Evolutionary conservation across 2,113 vertebrate genomes (phyloP), one percentile per base, ranked within the genome.

Genomic region (Ictalurus punctatus): DNA sequence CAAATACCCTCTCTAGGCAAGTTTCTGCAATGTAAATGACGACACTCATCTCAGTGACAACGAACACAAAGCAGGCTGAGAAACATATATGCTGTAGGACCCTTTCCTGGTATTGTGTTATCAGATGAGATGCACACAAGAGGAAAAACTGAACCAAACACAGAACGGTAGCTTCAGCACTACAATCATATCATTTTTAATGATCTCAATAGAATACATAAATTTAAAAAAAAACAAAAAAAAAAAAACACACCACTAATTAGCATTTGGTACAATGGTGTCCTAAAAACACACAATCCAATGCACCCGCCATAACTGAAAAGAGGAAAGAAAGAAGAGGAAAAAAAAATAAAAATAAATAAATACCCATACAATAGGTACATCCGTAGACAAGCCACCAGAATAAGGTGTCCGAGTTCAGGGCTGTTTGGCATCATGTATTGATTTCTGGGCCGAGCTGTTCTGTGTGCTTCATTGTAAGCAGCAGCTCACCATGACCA

Each of bases 1-100:
- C 84, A 91, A 86, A 91, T 44, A 89, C 34, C 21, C 89, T 88
- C 90, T 93, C 92, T 90, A 93, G 78, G 61, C 54, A 91, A 89
- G 40, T 37, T 71, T 63, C 69, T 67, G 78, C 52, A 54, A 69
- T 83, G 86, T 37, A 71, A 85, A 91, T 69, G 63, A 84, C 58
- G 65, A 63, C 40, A 61, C 25, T 59, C 82, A 87, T 87, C 59
- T 86, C 63, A 63, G 56, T 44, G 65, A 85, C 84, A 85, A 14
- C 27, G 58, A 82, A 71, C 34, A 91, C 89, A 89, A 91, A 82
- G 71, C 27, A 34, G 14, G 16, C 30, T 21, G 34, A 89, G 84
- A 82, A 21, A 86, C 9, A 65, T 86, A 27, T 83, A 83, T 59
- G 74, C 82, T 78, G 74, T 90, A 80, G 48, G n/a, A 78, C 82